A percentile compares a stretch with the other conserved stretches of the same genome.
Conservation (phyloP, 2,113 vertebrate genomes). For the Orthonyx spaldingii region DNA sequence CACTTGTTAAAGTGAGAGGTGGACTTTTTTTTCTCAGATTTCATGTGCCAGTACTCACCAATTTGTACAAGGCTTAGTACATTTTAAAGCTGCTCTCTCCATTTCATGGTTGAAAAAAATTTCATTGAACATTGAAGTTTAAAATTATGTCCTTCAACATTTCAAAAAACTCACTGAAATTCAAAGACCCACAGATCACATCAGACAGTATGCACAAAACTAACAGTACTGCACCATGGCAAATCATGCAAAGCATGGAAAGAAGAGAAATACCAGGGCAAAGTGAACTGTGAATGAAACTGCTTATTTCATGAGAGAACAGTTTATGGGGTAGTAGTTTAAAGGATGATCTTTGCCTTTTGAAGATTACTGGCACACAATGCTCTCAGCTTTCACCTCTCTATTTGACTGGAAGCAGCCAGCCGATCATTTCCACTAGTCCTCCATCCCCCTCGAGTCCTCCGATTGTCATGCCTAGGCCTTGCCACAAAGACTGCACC, state of each 20-base stretch:
- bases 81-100: conserved; percentile 94
- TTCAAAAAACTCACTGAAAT: conserved; percentile 84
- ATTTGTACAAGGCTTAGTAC: conserved; percentile 87
- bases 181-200: conserved; percentile 83
- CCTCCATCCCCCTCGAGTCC: conserved; percentile 99
- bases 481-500: conserved; percentile 99
- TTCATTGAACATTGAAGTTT: conserved; percentile 76
- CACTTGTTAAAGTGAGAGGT: conserved; percentile 82
- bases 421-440: conserved; percentile 98
- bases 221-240: conserved; percentile 85
- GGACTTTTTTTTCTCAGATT: conserved; percentile 71
- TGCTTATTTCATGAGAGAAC: conserved; percentile 86
- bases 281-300: conserved; percentile 85
- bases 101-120: conserved; percentile 83
- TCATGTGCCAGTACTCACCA: conserved; percentile 99
- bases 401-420: conserved; percentile 99
- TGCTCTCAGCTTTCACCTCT: conserved; percentile 94
- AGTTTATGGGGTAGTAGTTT: conserved; percentile 82
- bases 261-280: conserved; percentile 86
- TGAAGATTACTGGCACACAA: conserved; percentile 99
- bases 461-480: conserved; percentile 99
- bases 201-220: conserved; percentile 75
- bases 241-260: conserved; percentile 91
- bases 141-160: conserved; percentile 77
- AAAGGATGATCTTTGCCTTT: conserved; percentile 94